These are phyloP conservation scores for Tiaroga cobitis DNA, from an alignment of 2,797 vertebrate genomes.

Conservation along the genomic window DNA sequence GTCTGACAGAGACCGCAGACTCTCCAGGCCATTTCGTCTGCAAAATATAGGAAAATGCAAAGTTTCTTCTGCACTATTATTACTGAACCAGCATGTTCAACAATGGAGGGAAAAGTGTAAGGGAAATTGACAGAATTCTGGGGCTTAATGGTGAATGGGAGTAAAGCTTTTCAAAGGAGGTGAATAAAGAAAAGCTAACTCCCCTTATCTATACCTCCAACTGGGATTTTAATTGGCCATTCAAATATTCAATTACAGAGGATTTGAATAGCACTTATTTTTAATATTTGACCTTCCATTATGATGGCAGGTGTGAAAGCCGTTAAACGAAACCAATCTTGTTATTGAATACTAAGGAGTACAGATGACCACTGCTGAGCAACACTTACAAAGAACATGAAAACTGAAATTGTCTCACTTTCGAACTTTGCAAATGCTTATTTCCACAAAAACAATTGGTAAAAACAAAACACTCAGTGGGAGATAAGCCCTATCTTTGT, in stretches of 20 bases:
- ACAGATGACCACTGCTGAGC: slow-evolving; percentile 38
- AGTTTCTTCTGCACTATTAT: slow-evolving; percentile 73
- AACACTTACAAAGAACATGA: slow-evolving; percentile 53
- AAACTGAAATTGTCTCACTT: neutral
- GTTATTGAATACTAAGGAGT: slow-evolving; percentile 62
- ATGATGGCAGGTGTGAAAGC: slow-evolving; percentile 59
- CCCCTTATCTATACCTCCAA: slow-evolving; percentile 70
- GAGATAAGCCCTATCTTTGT: neutral
- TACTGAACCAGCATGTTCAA: slow-evolving; percentile 73
- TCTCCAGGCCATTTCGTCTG: slow-evolving; percentile 73
- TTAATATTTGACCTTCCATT: slow-evolving; percentile 74
- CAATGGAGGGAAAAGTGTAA: slow-evolving; percentile 1
- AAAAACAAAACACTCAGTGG: neutral
- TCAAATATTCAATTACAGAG: slow-evolving; percentile 75
- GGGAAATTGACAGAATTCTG: slow-evolving; percentile 42
- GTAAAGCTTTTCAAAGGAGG: slow-evolving; percentile 66
- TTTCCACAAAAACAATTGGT: neutral
- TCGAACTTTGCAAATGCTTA: neutral
- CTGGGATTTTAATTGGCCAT: slow-evolving; percentile 76
- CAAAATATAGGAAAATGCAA: slow-evolving; percentile 67
- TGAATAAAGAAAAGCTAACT: slow-evolving; percentile 74
- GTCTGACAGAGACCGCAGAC: slow-evolving; percentile 60
- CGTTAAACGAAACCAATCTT: slow-evolving; percentile 68
- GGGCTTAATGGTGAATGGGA: slow-evolving; percentile 62
- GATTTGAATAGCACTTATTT: slow-evolving; percentile 74